phyloP scores from a whole-genome alignment of 2,888 invertebrate genomes.

The Drosophila crucigera region DNA sequence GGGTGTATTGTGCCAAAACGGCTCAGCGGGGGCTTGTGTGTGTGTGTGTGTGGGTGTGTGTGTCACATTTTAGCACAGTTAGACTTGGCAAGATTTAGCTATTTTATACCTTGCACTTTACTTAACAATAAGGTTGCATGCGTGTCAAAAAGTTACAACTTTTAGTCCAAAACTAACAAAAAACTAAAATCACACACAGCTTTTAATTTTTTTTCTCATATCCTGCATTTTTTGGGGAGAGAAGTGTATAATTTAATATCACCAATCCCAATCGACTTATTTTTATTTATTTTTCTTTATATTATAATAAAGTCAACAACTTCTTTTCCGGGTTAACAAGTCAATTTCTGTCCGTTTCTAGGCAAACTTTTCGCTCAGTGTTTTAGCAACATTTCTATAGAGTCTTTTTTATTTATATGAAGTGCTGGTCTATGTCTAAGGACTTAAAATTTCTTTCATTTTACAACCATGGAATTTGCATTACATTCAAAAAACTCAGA shows the following conservation, averaged over 20 bases:
- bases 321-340: not conserved
- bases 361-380: not conserved
- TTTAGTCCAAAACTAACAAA: not conserved
- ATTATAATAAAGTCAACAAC: not conserved
- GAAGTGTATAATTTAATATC: not conserved
- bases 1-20: not conserved
- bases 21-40: not conserved
- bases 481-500: not conserved
- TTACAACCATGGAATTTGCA: not conserved
- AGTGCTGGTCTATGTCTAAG: not conserved
- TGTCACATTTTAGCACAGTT: conserved; percentile 65
- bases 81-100: conserved; percentile 46
- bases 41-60: conserved; percentile 26
- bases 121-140: not conserved
- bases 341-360: not conserved
- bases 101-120: conserved; percentile 12
- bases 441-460: not conserved
- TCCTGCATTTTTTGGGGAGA: not conserved
- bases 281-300: not conserved
- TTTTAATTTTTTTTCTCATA: not conserved
- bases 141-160: not conserved
- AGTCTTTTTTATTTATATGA: not conserved
- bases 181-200: not conserved
- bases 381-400: not conserved
- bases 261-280: not conserved